These are phyloP conservation scores for Parthenolecanium corni DNA, from an alignment of 2,888 invertebrate genomes.

Conservation along the genomic window DNA sequence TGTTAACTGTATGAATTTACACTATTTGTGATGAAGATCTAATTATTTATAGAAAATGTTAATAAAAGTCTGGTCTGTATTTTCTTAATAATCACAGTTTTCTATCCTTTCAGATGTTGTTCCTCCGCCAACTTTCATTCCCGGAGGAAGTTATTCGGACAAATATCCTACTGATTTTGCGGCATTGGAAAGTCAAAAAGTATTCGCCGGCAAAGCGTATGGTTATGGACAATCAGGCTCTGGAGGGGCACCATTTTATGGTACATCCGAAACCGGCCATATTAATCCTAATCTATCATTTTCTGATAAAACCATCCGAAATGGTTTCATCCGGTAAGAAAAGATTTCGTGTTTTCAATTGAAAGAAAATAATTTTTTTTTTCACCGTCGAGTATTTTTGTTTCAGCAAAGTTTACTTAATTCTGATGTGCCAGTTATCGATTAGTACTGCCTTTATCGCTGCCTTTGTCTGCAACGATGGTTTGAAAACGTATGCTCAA, in stretches of 20 bases:
- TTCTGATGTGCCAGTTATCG: slow-evolving; percentile 68
- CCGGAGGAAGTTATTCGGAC: too few relatives aligned
- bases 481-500: slow-evolving; percentile 50
- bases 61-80: too few relatives aligned
- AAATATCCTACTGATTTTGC: too few relatives aligned
- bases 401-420: slow-evolving; percentile 67
- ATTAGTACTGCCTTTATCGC: slow-evolving; percentile 67
- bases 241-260: slow-evolving; percentile 33
- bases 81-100: too few relatives aligned
- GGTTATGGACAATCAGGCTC: not conserved
- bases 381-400: not conserved
- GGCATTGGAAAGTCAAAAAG: too few relatives aligned
- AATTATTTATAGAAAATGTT: too few relatives aligned
- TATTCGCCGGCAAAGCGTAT: too few relatives aligned
- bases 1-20: too few relatives aligned
- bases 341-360: not conserved
- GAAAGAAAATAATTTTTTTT: too few relatives aligned
- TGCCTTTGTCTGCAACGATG: slow-evolving; percentile 57
- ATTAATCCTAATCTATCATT: slow-evolving; percentile 56
- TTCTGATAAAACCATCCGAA: slow-evolving; percentile 55
- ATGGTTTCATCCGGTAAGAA: slow-evolving; percentile 56
- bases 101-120: too few relatives aligned
- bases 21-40: too few relatives aligned
- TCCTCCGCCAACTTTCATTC: too few relatives aligned
- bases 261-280: slow-evolving; percentile 43